These are phyloP conservation scores for Eristalis arbustorum DNA, from an alignment of 2,888 invertebrate species.

Conservation along the genomic window DNA sequence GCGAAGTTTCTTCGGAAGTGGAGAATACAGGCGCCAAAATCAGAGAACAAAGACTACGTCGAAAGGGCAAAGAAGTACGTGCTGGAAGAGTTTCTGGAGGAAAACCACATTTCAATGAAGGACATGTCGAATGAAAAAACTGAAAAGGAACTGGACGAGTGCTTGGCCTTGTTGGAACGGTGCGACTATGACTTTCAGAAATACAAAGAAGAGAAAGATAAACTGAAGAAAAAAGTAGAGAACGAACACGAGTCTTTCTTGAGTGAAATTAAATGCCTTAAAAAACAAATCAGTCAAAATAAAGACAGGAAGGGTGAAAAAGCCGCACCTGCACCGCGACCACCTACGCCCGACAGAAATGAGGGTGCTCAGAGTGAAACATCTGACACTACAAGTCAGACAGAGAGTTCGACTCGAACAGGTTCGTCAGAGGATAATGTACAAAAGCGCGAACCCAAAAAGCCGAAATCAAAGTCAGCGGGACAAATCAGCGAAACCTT, in stretches of 20 bases:
- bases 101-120: conserved; percentile 78
- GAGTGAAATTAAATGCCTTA: conserved; percentile 77
- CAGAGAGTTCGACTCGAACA: neutral
- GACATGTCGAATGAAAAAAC: conserved; percentile 78
- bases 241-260: conserved; percentile 77
- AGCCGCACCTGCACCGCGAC: neutral
- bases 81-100: conserved; percentile 81
- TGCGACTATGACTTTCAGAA: conserved; percentile 78
- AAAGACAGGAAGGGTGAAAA: conserved; percentile 64
- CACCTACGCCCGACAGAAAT: neutral
- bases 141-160: conserved; percentile 76
- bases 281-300: conserved; percentile 76
- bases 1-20: conserved; percentile 79
- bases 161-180: conserved; percentile 76
- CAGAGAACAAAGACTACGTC: conserved; percentile 73
- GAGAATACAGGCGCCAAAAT: conserved; percentile 74
- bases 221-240: conserved; percentile 74
- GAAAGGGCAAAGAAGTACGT: conserved; percentile 82
- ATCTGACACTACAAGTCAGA: neutral
- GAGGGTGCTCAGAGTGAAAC: neutral
- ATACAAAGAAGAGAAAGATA: conserved; percentile 76
- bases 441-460: conserved; percentile 28
- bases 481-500: neutral
- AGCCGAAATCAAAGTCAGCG: conserved; percentile 10
- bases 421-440: neutral